phyloP scores from a whole-genome alignment of 2,797 vertebrate genomes.

The Aphelocoma californica region DNA sequence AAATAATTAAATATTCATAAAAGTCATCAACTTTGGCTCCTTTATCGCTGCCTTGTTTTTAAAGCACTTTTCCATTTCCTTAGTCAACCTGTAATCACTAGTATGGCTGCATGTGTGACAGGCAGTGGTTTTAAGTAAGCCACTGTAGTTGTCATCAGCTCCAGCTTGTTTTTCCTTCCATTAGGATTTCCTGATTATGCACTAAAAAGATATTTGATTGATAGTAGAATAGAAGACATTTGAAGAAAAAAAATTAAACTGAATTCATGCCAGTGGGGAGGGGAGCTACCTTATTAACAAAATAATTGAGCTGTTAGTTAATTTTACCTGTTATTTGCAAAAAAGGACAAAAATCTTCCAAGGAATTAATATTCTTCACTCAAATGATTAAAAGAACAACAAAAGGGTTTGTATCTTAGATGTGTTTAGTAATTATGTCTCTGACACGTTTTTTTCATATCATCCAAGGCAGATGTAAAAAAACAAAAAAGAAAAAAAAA shows the following conservation, averaged over 20 bases:
- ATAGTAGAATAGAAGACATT: constrained; percentile 61
- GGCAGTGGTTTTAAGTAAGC: constrained; percentile 15
- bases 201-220: constrained; percentile 59
- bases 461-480: constrained; percentile 47
- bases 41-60: background rate
- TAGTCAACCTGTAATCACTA: constrained; percentile 13
- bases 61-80: constrained; percentile 2
- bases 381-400: constrained; percentile 75
- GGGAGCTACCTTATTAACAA: constrained; percentile 69
- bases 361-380: constrained; percentile 56
- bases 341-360: constrained; percentile 67
- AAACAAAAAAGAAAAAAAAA: background rate
- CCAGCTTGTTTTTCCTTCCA: constrained; percentile 22
- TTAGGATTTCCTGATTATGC: constrained; percentile 29
- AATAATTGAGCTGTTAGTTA: constrained; percentile 77
- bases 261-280: constrained; percentile 59
- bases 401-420: constrained; percentile 63
- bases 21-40: background rate
- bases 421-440: constrained; percentile 70
- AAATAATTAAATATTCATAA: constrained; percentile 1
- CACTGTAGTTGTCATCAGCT: constrained; percentile 7
- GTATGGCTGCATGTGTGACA: background rate
- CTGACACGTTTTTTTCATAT: constrained; percentile 66
- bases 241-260: constrained; percentile 42
- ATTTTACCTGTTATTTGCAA: constrained; percentile 71